Base-by-base conservation (phyloP, 1,140 invertebrate species). In the Saccostrea echinata region DNA sequence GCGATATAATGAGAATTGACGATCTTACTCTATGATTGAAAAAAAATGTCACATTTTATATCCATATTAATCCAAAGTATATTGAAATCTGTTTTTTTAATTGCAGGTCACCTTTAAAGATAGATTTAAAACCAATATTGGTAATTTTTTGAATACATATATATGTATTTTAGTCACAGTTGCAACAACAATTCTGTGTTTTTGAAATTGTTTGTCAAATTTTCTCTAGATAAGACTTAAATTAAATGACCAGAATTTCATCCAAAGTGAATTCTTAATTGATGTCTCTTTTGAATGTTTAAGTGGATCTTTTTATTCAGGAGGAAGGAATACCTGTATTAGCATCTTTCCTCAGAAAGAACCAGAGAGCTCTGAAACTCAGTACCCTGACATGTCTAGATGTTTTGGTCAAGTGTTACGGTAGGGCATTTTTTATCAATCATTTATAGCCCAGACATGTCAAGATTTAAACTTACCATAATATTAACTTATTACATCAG, bases 331-430 rank as follows among this genome's bases (percentile, higher is more conserved):
- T 99, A 90, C 98, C 98, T 30, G 97, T 99, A 88, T 95, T 99
- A 43, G 98, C 98, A 12, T 97, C 98, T 9, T 99, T 99, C 93
- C 95, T 99, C 83, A 96, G 99, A 61, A 99, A 99, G 95, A 99
- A 99, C 95, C 98, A 99, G 94, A 96, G 99, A 90, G 98, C 98
- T 33, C 95, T 99, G 27, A 99, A 99, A 95, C 95, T 99, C 8
- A 97, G 97, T 83, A 99, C 99, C 0, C 95, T 99, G 9, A 97
- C 97, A 61, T 96, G 99, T 84, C 95, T 99, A 12, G 98, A 99
- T 93, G 98, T 98, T 21, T 95, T 99, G 52, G 97, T 98, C 16
- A 97, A 97, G 86, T 98, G 98, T 93, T 98, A 98, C 93, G 97
- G 96, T 91, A 43, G 43, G 43, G 6, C 43, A 43, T 43, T 43